phyloP scores from a whole-genome alignment of 2,888 invertebrate genomes.

The Galerucella nymphaeae region DNA sequence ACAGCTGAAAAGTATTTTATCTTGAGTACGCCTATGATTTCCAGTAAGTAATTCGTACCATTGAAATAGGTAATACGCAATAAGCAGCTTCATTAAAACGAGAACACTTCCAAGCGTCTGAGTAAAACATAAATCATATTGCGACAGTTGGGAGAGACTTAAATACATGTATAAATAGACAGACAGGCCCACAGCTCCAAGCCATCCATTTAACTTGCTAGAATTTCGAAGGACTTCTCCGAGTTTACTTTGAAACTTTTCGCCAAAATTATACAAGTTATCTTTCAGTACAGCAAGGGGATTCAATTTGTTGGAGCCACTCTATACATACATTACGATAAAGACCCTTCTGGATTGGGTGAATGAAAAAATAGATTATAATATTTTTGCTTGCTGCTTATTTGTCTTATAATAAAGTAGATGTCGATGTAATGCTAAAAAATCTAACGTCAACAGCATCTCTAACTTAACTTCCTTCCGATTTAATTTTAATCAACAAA shows the following conservation, averaged over 20 bases:
- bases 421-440: neutral
- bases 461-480: neutral
- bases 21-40: neutral
- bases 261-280: slow-evolving; percentile 12
- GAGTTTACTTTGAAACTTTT: slow-evolving; percentile 18
- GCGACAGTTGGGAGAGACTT: slow-evolving; percentile 22
- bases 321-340: slow-evolving; percentile 1
- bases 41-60: neutral
- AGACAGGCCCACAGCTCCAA: slow-evolving; percentile 22
- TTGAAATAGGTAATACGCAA: slow-evolving; percentile 23
- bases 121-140: slow-evolving; percentile 28
- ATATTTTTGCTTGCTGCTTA: too few species aligned
- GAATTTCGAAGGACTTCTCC: neutral
- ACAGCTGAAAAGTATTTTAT: neutral
- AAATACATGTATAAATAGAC: slow-evolving; percentile 17
- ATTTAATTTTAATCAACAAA: slow-evolving; percentile 7
- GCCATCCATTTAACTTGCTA: slow-evolving; percentile 13
- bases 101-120: slow-evolving; percentile 20
- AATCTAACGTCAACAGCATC: neutral
- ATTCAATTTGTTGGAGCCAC: neutral
- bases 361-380: too few species aligned
- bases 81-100: slow-evolving; percentile 21
- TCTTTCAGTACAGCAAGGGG: neutral
- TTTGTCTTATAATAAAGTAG: neutral
- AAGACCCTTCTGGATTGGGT: too few species aligned